Evolutionary conservation across 2,797 vertebrate genomes (phyloP).

Genomic region (Enteromius argenteus): DNA sequence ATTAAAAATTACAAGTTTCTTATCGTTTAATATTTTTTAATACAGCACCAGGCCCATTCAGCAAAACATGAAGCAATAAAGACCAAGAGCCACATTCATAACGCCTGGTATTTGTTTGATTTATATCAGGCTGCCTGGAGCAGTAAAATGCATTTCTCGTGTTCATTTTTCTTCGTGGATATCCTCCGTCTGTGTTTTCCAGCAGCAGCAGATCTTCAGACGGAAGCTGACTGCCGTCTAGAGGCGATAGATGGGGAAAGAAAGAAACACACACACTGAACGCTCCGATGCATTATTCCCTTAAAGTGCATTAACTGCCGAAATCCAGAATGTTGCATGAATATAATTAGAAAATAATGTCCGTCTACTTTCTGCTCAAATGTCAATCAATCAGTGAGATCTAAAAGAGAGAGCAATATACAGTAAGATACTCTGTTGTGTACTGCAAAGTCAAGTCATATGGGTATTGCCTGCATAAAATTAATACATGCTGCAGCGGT

Average conservation of each 20-base stretch:
- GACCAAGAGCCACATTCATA: background rate
- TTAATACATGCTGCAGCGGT: background rate
- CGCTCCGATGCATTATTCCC: background rate
- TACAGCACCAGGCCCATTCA: background rate
- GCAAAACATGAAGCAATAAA: background rate
- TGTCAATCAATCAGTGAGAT: background rate
- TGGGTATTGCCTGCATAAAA: background rate
- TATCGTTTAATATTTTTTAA: background rate
- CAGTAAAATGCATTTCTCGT: background rate
- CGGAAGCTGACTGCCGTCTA: slow-evolving; percentile 11
- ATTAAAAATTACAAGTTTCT: background rate
- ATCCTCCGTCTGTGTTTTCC: background rate
- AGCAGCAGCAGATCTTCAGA: slow-evolving; percentile 1
- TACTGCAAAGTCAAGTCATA: background rate
- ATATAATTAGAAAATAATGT: no score
- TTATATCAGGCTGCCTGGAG: background rate
- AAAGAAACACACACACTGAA: background rate
- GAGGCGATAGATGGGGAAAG: background rate
- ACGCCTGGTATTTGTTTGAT: background rate
- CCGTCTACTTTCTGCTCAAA: background rate
- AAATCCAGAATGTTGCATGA: background rate
- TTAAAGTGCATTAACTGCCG: background rate
- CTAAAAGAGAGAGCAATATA: background rate
- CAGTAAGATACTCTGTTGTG: background rate
- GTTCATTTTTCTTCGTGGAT: background rate